Evolutionary conservation across 2,113 vertebrate species (phyloP).

Genomic region (Gracilinanus agilis): DNA sequence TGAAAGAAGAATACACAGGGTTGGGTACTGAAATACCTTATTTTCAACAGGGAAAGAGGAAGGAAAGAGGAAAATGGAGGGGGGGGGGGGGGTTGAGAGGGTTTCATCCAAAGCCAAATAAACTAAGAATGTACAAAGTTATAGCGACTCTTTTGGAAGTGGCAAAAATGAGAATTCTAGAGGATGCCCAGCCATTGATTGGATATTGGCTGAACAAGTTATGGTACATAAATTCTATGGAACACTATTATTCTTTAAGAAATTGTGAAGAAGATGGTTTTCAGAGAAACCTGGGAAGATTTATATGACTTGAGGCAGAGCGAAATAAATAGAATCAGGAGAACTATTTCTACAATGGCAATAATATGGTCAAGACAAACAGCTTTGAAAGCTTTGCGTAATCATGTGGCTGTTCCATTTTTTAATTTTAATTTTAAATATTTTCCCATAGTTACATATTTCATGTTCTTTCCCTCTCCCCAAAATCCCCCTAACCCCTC

Average conservation of each 20-base stretch:
- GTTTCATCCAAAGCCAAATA: neutral
- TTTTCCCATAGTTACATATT: no score
- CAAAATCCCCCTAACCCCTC: no score
- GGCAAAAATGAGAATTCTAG: neutral
- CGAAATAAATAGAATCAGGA: neutral
- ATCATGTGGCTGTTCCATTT: no score
- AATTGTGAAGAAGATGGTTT: neutral
- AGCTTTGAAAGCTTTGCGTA: neutral
- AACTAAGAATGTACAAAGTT: neutral
- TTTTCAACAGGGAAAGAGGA: neutral
- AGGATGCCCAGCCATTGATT: neutral
- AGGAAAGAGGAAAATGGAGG: neutral
- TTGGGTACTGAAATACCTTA: neutral
- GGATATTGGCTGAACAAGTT: neutral
- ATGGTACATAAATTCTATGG: neutral
- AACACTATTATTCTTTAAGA: neutral
- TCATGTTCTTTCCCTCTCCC: no score
- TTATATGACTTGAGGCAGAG: neutral
- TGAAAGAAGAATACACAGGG: neutral
- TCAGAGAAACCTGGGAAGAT: neutral
- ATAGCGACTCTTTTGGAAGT: neutral
- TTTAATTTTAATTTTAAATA: no score
- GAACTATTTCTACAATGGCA: neutral
- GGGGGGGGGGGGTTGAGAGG: neutral
- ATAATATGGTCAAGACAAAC: neutral